Percentiles rank a stretch among this genome's conserved stretches.
These are phyloP conservation scores for Brachypalpus laphriformis DNA, from an alignment of 2,888 invertebrate genomes.

Conservation along the genomic window DNA sequence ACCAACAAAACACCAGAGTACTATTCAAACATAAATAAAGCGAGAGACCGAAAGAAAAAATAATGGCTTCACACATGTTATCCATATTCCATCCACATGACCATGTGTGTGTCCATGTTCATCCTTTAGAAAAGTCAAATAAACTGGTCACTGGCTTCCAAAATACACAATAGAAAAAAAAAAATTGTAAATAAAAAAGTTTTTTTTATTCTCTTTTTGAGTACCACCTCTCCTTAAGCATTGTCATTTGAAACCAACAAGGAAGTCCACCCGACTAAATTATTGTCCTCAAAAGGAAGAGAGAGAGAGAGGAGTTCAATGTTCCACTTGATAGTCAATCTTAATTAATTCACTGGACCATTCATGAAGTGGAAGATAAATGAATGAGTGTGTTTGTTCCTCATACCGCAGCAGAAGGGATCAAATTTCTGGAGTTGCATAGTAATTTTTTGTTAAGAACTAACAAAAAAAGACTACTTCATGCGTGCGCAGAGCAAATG, in stretches of 20 bases:
- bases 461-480: neutral
- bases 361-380: slow-evolving; percentile 61
- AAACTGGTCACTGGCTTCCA: slow-evolving; percentile 55
- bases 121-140: slow-evolving; percentile 57
- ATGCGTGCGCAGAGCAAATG: neutral
- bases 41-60: slow-evolving; percentile 10
- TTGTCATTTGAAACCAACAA: slow-evolving; percentile 64
- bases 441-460: slow-evolving; percentile 3
- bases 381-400: slow-evolving; percentile 48
- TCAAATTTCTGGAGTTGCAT: slow-evolving; percentile 45
- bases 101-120: slow-evolving; percentile 58
- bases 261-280: slow-evolving; percentile 61
- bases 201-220: slow-evolving; percentile 18
- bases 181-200: slow-evolving; percentile 6
- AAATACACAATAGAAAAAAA: slow-evolving; percentile 32
- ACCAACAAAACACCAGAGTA: slow-evolving; percentile 1
- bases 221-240: slow-evolving; percentile 36
- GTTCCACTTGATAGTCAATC: slow-evolving; percentile 39
- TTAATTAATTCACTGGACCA: slow-evolving; percentile 69
- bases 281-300: slow-evolving; percentile 29
- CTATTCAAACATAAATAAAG: slow-evolving; percentile 16
- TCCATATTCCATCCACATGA: slow-evolving; percentile 49
- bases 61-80: slow-evolving; percentile 48
- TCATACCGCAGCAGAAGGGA: slow-evolving; percentile 22
- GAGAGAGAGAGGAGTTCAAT: slow-evolving; percentile 43